Evolutionary conservation across 2,888 invertebrate genomes (phyloP), one percentile per base, ranked within the genome.

Genomic region (Cheilosia vulpina): DNA sequence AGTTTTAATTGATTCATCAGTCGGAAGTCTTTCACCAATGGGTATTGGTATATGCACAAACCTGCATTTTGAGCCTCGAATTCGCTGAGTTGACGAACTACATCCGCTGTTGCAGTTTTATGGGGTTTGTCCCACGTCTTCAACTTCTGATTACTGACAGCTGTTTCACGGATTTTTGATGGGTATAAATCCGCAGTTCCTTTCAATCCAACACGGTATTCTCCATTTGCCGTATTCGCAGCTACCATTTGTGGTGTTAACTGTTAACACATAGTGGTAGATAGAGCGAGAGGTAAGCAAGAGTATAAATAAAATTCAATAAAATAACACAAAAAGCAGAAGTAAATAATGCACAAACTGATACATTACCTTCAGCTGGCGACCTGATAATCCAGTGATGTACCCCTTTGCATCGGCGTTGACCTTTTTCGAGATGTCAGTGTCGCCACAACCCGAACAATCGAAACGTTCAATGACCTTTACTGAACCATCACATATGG

Each of bases 401-500:
- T 92, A 93, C 43, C 97, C 97, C 90, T 97, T 96, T n/a, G 93
- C 93, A 43, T 92, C 92, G 0, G 93, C 93, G 80, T 94, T 94
- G 7, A 96, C 95, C 87, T 96, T 93, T 80, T 95, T 96, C 66
- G 96, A 96, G 7, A 98, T 98, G 92, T 97, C 97, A 73, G 99
- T 98, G 94, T 99, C 99, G 4, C 99, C 99, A 90, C 97, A 96
- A 21, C 99, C 99, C 89, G 97, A 97, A 90, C 98, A 98, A 93
- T 99, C 99, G 90, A 96, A 97, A 82, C 99, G 94, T 92, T 98
- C 98, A 89, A 99, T 95, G 63, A 99, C 95, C 93, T 99, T 99
- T 19, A 96, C 94, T 89, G 96, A 95, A 53, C 98, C 98, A 91
- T 97, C 96, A 79, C 96, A 95, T 17, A 98, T 97, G 87, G 95